Percentiles rank a stretch among this genome's conserved stretches.
phyloP scores from a whole-genome alignment of 2,797 vertebrate genomes.

The Momotus momota region DNA sequence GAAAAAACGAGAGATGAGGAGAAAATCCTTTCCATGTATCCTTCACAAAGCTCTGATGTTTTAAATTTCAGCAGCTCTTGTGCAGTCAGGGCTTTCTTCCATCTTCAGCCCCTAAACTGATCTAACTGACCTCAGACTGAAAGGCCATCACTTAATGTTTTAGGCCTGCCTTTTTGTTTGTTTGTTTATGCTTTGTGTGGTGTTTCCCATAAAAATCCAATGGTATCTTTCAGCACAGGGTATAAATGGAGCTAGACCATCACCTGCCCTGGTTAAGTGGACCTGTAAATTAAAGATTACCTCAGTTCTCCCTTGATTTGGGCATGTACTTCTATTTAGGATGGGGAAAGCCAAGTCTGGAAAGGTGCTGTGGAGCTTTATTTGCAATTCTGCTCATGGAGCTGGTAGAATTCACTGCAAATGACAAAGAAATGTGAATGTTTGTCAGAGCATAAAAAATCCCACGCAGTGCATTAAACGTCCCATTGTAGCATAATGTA shows the following conservation, averaged over 20 bases:
- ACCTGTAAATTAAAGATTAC: neutral
- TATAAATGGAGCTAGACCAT: neutral
- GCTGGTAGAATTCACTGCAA: neutral
- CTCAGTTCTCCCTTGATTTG: rapidly evolving
- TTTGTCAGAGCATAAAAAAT: neutral
- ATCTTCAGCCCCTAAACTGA: neutral
- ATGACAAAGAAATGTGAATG: neutral
- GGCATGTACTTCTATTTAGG: neutral
- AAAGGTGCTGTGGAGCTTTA: neutral
- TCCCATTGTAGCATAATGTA: neutral
- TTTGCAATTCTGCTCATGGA: neutral
- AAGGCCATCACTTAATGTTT: neutral
- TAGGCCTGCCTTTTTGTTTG: neutral
- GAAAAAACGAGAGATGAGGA: neutral
- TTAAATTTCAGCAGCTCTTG: neutral
- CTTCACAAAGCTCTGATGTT: neutral
- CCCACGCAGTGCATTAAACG: neutral
- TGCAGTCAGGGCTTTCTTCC: neutral
- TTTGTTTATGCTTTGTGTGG: neutral
- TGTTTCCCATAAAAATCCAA: neutral
- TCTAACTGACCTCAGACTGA: neutral
- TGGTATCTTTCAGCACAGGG: neutral
- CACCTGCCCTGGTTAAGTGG: neutral
- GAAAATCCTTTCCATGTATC: neutral
- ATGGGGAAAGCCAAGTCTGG: neutral